phyloP scores from a whole-genome alignment of 2,113 vertebrate species.

The Paracanthobrama guichenoti region DNA sequence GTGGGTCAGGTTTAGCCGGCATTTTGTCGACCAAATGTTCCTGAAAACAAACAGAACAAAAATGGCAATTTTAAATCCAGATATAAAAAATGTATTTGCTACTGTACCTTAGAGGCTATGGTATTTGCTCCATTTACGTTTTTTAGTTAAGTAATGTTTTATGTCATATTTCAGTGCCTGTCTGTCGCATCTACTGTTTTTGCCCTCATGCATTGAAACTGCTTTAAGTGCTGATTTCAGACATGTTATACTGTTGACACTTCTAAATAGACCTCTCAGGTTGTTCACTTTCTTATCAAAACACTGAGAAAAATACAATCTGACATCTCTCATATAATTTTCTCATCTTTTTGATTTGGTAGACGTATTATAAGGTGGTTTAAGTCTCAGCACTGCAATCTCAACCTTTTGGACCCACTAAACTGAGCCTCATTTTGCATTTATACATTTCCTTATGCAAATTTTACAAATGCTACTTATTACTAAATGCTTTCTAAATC shows the following conservation, averaged over 20 bases:
- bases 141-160: background rate
- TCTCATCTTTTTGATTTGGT: background rate
- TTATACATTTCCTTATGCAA: background rate
- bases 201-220: background rate
- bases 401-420: background rate
- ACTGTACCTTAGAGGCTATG: background rate
- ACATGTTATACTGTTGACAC: background rate
- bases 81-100: background rate
- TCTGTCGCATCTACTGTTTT: background rate
- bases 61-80: background rate
- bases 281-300: background rate
- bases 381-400: background rate
- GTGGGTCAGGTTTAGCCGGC: background rate
- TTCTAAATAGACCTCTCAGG: background rate
- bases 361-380: background rate
- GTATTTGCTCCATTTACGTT: background rate
- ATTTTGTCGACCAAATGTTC: background rate
- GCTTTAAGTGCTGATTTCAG: background rate
- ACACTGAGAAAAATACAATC: background rate
- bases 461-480: background rate
- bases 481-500: too few relatives aligned
- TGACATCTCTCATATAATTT: background rate
- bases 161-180: background rate
- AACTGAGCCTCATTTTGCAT: background rate
- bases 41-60: constrained; percentile 3